Conservation (phyloP, 2,797 vertebrate species). For the Naso thynnoides region DNA sequence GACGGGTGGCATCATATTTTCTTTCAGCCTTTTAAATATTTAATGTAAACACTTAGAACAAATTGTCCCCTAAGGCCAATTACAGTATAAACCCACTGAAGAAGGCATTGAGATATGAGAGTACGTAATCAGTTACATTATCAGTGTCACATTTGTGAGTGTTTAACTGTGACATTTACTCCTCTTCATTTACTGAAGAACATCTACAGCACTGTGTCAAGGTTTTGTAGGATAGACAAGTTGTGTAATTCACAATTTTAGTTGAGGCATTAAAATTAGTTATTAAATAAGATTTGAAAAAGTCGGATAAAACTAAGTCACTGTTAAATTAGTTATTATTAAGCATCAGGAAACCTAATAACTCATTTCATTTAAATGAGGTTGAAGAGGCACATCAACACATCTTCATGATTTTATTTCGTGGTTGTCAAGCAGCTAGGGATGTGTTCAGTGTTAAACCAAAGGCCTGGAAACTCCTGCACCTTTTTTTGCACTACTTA, state of each 20-base stretch:
- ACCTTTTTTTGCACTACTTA: constrained; percentile 4
- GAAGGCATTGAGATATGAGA: constrained; percentile 33
- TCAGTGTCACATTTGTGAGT: constrained; percentile 20
- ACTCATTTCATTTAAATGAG: constrained; percentile 13
- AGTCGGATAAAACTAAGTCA: not conserved
- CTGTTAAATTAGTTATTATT: constrained; percentile 12
- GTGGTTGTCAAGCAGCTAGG: not conserved
- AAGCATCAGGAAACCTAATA: not conserved
- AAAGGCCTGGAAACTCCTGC: not conserved
- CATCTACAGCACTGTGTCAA: not conserved
- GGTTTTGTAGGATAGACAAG: not conserved
- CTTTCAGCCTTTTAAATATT: constrained; percentile 80
- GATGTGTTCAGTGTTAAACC: not conserved
- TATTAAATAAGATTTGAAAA: not conserved
- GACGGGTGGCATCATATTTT: constrained; percentile 65
- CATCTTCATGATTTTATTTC: constrained; percentile 4
- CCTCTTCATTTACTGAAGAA: constrained; percentile 17
- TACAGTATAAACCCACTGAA: constrained; percentile 64
- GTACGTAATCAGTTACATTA: constrained; percentile 48
- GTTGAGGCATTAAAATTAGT: not conserved
- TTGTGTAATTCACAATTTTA: not conserved
- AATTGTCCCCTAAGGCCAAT: constrained; percentile 81
- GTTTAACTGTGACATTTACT: constrained; percentile 33
- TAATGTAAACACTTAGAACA: constrained; percentile 82
- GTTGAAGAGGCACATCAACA: not conserved